phyloP scores from a whole-genome alignment of 2,797 vertebrate species.

The Pteronotus mesoamericanus region DNA sequence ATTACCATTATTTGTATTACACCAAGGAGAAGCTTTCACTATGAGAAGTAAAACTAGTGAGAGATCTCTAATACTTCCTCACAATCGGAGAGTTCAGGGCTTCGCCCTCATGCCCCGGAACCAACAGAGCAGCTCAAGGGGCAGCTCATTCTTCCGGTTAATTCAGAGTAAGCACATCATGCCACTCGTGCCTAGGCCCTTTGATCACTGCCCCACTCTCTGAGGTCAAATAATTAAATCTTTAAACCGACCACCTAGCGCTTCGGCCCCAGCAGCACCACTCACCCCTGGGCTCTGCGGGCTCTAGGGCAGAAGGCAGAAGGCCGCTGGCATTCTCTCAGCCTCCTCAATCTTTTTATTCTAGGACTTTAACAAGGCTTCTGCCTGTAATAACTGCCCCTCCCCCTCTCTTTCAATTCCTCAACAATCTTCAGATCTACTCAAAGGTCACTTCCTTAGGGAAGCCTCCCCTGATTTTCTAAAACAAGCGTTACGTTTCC shows the following conservation, averaged over 20 bases:
- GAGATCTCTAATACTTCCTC: background rate
- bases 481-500: background rate
- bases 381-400: background rate
- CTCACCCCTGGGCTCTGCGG: fast-evolving
- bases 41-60: background rate
- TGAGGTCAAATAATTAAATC: background rate
- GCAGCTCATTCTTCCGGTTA: background rate
- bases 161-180: background rate
- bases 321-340: background rate
- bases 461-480: background rate
- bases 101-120: background rate
- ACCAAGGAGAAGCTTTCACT: background rate
- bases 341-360: background rate
- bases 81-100: background rate
- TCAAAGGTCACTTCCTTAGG: background rate
- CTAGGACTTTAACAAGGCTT: background rate
- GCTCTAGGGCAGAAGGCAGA: background rate
- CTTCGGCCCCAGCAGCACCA: background rate
- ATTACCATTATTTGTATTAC: background rate
- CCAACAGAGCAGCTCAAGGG: background rate
- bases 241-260: background rate
- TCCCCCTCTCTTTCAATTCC: background rate
- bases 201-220: background rate
- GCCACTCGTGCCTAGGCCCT: background rate
- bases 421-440: background rate